These are phyloP conservation scores for Idaea dimidiata DNA, from an alignment of 2,888 invertebrate genomes.

Conservation along the genomic window DNA sequence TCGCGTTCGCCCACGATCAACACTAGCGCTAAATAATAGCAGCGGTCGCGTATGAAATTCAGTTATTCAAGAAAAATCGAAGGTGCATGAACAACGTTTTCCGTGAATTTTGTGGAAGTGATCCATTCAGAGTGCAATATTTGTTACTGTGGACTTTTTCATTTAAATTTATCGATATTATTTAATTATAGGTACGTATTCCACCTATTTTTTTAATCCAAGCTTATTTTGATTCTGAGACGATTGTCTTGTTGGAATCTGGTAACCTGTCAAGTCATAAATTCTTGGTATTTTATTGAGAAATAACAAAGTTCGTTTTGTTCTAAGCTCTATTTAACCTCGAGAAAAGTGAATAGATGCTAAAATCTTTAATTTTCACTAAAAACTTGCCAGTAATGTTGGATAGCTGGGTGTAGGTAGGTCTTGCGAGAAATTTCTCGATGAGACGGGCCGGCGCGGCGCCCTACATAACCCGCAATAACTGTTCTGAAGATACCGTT, in stretches of 20 bases:
- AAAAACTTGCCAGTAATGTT: constrained; percentile 16
- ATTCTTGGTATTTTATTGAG: constrained; percentile 8
- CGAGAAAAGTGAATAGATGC: background rate
- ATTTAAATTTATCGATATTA: constrained; percentile 33
- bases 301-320: background rate
- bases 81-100: constrained; percentile 46
- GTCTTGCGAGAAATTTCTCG: constrained; percentile 65
- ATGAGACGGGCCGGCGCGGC: constrained; percentile 52
- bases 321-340: background rate
- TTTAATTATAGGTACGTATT: constrained; percentile 46
- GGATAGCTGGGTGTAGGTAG: constrained; percentile 20
- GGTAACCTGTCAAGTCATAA: constrained; percentile 25
- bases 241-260: constrained; percentile 10
- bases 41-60: constrained; percentile 67
- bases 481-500: constrained; percentile 30
- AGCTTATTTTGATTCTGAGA: constrained; percentile 17
- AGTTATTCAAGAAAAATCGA: constrained; percentile 71
- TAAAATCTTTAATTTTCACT: background rate
- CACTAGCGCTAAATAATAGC: constrained; percentile 79
- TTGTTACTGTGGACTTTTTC: constrained; percentile 56
- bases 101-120: constrained; percentile 52
- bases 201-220: background rate
- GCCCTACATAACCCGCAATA: constrained; percentile 46
- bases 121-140: constrained; percentile 50
- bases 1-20: constrained; percentile 81